Conservation (phyloP, 2,113 vertebrate genomes). For the Psilopogon haemacephalus region DNA sequence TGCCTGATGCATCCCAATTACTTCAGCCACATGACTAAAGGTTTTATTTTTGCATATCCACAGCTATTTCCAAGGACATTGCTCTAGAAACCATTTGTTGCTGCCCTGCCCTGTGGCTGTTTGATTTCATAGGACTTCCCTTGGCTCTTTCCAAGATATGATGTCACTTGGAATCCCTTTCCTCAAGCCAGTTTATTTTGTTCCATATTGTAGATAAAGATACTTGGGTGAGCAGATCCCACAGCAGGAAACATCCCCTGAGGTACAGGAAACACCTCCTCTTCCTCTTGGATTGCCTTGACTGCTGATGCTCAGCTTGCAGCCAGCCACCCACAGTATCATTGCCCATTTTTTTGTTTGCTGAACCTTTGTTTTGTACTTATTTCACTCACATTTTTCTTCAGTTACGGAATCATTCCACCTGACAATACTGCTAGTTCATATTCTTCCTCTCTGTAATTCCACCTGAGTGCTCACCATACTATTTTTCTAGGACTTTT, state of each 20-base stretch:
- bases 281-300: background rate
- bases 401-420: background rate
- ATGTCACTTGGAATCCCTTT: background rate
- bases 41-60: background rate
- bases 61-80: background rate
- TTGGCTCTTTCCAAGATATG: background rate
- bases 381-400: slow-evolving; percentile 6
- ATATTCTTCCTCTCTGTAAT: slow-evolving; percentile 2
- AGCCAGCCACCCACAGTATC: background rate
- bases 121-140: background rate
- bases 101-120: background rate
- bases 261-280: rapidly evolving
- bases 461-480: background rate
- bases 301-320: background rate
- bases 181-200: background rate
- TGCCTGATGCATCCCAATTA: background rate
- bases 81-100: background rate
- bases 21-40: background rate
- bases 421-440: background rate
- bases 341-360: background rate
- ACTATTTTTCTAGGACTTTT: background rate
- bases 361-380: background rate
- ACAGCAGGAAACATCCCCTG: background rate
- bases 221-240: background rate
- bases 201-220: background rate